A percentile compares a stretch with the other conserved stretches of the same genome.
phyloP scores from a whole-genome alignment of 2,888 invertebrate genomes.

The Platycheirus rosarum region DNA sequence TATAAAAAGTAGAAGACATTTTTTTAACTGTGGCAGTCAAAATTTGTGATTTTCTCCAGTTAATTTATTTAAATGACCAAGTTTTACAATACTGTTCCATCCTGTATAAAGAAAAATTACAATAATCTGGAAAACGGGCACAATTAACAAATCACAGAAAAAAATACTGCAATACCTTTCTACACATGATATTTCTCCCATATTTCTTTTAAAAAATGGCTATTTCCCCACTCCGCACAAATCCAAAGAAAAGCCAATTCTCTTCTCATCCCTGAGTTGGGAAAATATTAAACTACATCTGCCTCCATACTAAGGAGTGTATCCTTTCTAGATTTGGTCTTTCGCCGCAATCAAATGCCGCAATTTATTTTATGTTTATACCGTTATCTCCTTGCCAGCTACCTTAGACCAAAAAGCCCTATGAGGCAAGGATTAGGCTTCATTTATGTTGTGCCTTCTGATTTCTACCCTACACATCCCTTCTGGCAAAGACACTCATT shows the following conservation, averaged over 20 bases:
- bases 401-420: slow-evolving; percentile 30
- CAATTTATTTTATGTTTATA: slow-evolving; percentile 57
- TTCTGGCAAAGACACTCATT: slow-evolving; percentile 30
- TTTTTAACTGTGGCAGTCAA: no score
- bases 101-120: slow-evolving; percentile 51
- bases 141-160: slow-evolving; percentile 66
- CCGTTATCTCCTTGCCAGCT: slow-evolving; percentile 23
- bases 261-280: slow-evolving; percentile 25
- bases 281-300: slow-evolving; percentile 16
- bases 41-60: no score
- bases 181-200: no score
- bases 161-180: slow-evolving; percentile 48
- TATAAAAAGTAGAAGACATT: no score
- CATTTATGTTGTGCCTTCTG: slow-evolving; percentile 41
- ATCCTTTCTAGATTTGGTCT: slow-evolving; percentile 22
- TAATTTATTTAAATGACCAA: slow-evolving; percentile 13
- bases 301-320: slow-evolving; percentile 1
- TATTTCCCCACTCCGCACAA: neutral
- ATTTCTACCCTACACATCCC: slow-evolving; percentile 1
- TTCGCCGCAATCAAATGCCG: slow-evolving; percentile 58
- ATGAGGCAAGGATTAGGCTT: slow-evolving; percentile 40
- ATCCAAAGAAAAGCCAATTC: neutral
- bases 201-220: neutral
- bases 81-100: neutral
- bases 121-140: slow-evolving; percentile 44